Evolutionary conservation across 92 coral and sea anemone species (phyloP).

Genomic region (Zoanthus gigantus): DNA sequence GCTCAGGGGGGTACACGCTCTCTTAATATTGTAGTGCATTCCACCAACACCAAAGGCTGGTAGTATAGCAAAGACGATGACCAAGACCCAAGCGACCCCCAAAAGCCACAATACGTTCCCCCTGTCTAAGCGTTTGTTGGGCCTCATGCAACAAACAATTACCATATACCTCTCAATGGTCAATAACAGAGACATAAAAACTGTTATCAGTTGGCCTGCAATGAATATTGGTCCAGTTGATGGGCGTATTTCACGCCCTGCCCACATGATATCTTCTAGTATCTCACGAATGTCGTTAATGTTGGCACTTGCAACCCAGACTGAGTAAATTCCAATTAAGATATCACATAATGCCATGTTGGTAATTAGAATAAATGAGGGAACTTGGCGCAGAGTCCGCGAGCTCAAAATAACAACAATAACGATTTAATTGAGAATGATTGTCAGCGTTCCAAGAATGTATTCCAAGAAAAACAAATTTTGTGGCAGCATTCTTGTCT

Average conservation of each 20-base stretch:
- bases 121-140: conserved; percentile 60
- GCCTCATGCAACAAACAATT: conserved; percentile 70
- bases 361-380: conserved; percentile 70
- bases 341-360: conserved; percentile 72
- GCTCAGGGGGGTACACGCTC: conserved; percentile 86
- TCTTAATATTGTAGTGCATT: conserved; percentile 75
- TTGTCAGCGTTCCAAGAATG: conserved; percentile 75
- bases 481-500: conserved; percentile 66
- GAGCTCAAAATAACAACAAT: conserved; percentile 52
- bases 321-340: conserved; percentile 66
- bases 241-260: conserved; percentile 77
- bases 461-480: conserved; percentile 71
- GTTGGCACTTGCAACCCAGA: conserved; percentile 73
- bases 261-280: conserved; percentile 84
- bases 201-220: conserved; percentile 78
- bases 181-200: conserved; percentile 63
- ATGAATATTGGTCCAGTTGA: conserved; percentile 82
- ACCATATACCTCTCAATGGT: conserved; percentile 80
- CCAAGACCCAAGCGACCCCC: conserved; percentile 67
- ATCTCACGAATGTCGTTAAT: conserved; percentile 60
- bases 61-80: conserved; percentile 61
- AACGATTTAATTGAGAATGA: conserved; percentile 60
- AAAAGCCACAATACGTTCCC: conserved; percentile 58
- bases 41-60: conserved; percentile 86
- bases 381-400: conserved; percentile 56